A percentile compares a stretch with the other conserved stretches of the same genome.
These are phyloP conservation scores for Indri indri DNA, from an alignment of 2,113 vertebrate genomes.

Conservation along the genomic window DNA sequence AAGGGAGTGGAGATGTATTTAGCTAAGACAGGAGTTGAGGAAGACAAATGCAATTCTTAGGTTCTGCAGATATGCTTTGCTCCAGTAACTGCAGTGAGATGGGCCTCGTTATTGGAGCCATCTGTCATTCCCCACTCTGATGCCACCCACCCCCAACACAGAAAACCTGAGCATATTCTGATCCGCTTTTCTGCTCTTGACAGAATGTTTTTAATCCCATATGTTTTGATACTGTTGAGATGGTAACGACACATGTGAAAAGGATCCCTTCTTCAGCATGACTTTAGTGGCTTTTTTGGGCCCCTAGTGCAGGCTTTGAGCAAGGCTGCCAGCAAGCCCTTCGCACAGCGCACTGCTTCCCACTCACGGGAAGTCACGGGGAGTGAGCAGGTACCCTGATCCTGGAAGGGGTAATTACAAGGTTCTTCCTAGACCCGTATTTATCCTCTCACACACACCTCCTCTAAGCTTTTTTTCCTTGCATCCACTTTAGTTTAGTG, in stretches of 20 bases:
- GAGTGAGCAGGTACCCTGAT: not conserved
- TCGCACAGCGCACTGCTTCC: not conserved
- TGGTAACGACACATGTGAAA: constrained; percentile 65
- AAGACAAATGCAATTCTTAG: constrained; percentile 13
- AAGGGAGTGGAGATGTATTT: not conserved
- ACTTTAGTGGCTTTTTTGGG: constrained; percentile 62
- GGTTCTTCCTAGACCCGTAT: not conserved
- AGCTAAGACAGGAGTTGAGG: constrained; percentile 28
- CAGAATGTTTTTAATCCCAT: constrained; percentile 75
- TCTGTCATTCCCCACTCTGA: constrained; percentile 70
- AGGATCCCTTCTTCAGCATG: constrained; percentile 68
- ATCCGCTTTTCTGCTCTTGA: constrained; percentile 76
- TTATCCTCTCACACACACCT: not conserved
- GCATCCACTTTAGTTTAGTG: not conserved
- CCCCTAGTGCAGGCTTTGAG: constrained; percentile 55
- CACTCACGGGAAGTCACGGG: constrained; percentile 28
- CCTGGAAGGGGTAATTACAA: not conserved
- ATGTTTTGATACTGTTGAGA: constrained; percentile 79
- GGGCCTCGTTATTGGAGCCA: constrained; percentile 74
- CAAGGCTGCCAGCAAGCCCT: constrained; percentile 47
- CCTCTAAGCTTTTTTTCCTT: not conserved
- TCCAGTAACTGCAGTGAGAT: constrained; percentile 56
- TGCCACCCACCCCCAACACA: constrained; percentile 37
- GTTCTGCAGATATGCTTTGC: constrained; percentile 64
- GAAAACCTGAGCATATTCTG: constrained; percentile 73